These are phyloP conservation scores for Apostichopus parvimensis DNA, from an alignment of 35 echinoderm and acorn worm species.

Conservation along the genomic window DNA sequence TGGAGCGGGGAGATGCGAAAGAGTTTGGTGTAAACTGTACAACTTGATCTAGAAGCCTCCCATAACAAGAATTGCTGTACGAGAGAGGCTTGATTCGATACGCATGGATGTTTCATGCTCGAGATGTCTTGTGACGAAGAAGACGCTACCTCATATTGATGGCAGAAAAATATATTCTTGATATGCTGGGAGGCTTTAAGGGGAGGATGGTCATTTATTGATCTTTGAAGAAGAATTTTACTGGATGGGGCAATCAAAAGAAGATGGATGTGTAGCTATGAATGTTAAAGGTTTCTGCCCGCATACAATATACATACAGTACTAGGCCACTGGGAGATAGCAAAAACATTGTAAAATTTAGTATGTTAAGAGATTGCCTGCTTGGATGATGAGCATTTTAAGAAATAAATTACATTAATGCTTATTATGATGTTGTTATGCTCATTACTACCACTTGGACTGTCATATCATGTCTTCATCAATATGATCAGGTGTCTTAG, in stretches of 20 bases:
- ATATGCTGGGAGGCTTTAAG: not conserved
- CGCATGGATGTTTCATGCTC: not conserved
- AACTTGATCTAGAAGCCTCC: not conserved
- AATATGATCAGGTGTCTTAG: too few species aligned
- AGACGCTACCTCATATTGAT: not conserved
- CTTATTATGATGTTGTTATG: too few species aligned
- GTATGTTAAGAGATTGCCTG: too few species aligned
- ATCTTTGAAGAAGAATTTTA: not conserved
- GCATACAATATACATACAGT: too few species aligned
- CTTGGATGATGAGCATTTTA: too few species aligned
- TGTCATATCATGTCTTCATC: too few species aligned
- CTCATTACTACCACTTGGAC: too few species aligned
- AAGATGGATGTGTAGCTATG: not conserved
- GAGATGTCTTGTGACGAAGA: not conserved
- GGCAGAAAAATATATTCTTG: not conserved
- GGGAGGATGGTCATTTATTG: conserved; percentile 6
- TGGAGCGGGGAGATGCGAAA: not conserved
- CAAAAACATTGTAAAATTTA: too few species aligned
- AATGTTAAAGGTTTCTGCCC: too few species aligned
- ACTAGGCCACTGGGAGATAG: too few species aligned
- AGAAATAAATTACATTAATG: too few species aligned
- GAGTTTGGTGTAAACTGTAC: not conserved
- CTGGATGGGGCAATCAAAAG: not conserved
- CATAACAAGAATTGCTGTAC: not conserved
- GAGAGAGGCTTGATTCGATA: not conserved